A percentile compares a stretch with the other conserved stretches of the same genome.
Evolutionary conservation across 2,797 vertebrate genomes (phyloP).

Genomic region (Potorous gilbertii): DNA sequence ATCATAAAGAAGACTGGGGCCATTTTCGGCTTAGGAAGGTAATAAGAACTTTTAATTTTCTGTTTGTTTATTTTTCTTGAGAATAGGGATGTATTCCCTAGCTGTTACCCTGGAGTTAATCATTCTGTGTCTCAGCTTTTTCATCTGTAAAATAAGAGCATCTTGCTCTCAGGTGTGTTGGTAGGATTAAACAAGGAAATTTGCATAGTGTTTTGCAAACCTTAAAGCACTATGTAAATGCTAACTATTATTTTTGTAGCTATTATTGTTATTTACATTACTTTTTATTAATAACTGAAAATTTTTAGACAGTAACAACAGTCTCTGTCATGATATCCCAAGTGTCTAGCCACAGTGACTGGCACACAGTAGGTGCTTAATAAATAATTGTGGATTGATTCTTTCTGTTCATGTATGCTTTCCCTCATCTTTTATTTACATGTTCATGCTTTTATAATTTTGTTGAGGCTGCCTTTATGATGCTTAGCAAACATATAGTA

Average conservation of each 20-base stretch:
- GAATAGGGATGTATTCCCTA: neutral
- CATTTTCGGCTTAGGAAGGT: slow-evolving; percentile 97
- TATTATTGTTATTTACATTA: too few species aligned
- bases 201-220: too few species aligned
- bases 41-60: slow-evolving; percentile 59
- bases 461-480: neutral
- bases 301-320: too few species aligned
- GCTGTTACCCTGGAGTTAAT: neutral
- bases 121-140: neutral
- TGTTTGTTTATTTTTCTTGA: neutral
- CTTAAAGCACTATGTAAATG: too few species aligned
- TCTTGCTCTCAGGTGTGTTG: neutral
- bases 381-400: neutral
- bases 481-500: neutral
- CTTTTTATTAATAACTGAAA: too few species aligned
- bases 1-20: slow-evolving; percentile 96
- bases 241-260: too few species aligned
- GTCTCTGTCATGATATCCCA: too few species aligned
- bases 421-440: slow-evolving; percentile 17
- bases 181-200: neutral
- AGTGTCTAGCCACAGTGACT: too few species aligned
- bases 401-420: slow-evolving; percentile 14
- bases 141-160: neutral
- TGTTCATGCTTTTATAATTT: neutral
- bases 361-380: too few species aligned